A percentile compares a stretch with the other conserved stretches of the same genome.
phyloP scores from a whole-genome alignment of 92 coral and sea anemone genomes.

The Actinernus sp. region DNA sequence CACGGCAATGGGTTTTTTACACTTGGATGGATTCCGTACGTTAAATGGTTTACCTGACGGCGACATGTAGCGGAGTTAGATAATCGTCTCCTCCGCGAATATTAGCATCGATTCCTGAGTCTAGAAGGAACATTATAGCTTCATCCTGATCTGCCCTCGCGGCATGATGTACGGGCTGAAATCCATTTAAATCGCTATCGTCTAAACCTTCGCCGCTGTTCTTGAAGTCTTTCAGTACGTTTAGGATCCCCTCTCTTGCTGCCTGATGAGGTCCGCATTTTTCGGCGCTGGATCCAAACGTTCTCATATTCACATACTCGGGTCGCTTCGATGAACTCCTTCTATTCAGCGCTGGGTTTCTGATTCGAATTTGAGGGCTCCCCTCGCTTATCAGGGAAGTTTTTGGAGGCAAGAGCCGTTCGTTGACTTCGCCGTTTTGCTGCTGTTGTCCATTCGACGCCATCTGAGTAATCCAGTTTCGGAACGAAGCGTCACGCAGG shows the following conservation, averaged over 20 bases:
- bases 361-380: slow-evolving; percentile 14
- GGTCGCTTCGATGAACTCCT: slow-evolving; percentile 1
- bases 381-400: too few relatives aligned
- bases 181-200: slow-evolving; percentile 43
- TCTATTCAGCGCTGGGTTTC: slow-evolving; percentile 7
- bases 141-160: slow-evolving; percentile 55
- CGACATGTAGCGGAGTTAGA: slow-evolving; percentile 65
- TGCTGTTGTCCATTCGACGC: too few relatives aligned
- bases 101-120: slow-evolving; percentile 49
- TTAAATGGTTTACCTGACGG: slow-evolving; percentile 61
- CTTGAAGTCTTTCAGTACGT: slow-evolving; percentile 4
- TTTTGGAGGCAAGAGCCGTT: too few relatives aligned
- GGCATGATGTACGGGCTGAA: slow-evolving; percentile 65
- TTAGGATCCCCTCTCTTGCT: slow-evolving; percentile 18
- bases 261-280: slow-evolving; percentile 22
- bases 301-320: slow-evolving; percentile 11
- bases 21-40: too few relatives aligned
- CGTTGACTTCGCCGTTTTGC: too few relatives aligned
- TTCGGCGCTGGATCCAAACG: slow-evolving; percentile 26
- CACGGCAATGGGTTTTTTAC: too few relatives aligned
- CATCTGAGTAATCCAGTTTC: too few relatives aligned
- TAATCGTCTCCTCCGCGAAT: slow-evolving; percentile 15
- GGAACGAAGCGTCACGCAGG: too few relatives aligned
- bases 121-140: slow-evolving; percentile 38
- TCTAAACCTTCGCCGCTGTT: slow-evolving; percentile 7